Percentiles rank a stretch among this genome's conserved stretches.
Evolutionary conservation across 2,113 vertebrate genomes (phyloP).

Genomic region (Zootoca vivipara): DNA sequence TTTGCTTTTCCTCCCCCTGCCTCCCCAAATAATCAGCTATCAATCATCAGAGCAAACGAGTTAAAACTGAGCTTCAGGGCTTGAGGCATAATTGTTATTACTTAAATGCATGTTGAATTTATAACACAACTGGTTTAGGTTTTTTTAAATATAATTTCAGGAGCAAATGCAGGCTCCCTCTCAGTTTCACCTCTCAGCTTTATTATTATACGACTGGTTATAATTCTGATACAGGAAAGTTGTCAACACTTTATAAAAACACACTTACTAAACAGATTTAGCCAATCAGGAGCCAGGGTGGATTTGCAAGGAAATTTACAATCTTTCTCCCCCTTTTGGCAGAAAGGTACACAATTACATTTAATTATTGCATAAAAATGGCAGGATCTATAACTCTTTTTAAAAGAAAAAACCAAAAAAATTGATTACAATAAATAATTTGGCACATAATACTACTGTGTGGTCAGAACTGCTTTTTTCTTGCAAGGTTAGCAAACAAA

Average conservation of each 20-base stretch:
- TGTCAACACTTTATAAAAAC: slow-evolving; percentile 25
- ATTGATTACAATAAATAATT: not conserved
- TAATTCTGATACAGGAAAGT: slow-evolving; percentile 28
- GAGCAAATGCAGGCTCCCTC: not conserved
- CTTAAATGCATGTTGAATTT: slow-evolving; percentile 4
- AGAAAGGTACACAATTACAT: not conserved
- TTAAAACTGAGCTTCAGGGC: slow-evolving; percentile 1
- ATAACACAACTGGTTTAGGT: not conserved
- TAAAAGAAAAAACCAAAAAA: not conserved
- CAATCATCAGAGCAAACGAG: not conserved
- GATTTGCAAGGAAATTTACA: slow-evolving; percentile 1
- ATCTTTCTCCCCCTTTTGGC: not conserved
- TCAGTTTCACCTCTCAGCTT: not conserved
- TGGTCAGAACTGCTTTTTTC: not conserved
- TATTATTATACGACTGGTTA: slow-evolving; percentile 16
- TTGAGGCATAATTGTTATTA: not conserved
- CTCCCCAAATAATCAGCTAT: not conserved
- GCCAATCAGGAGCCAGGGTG: slow-evolving; percentile 1
- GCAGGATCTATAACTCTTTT: not conserved
- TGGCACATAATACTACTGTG: not conserved
- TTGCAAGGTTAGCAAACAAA: not conserved
- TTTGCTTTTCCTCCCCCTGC: not conserved
- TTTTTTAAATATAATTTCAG: not conserved
- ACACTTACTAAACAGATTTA: not conserved
- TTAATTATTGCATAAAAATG: slow-evolving; percentile 22